Base-by-base conservation (phyloP, 2,888 invertebrate genomes). In the Dasysyrphus albostriatus region DNA sequence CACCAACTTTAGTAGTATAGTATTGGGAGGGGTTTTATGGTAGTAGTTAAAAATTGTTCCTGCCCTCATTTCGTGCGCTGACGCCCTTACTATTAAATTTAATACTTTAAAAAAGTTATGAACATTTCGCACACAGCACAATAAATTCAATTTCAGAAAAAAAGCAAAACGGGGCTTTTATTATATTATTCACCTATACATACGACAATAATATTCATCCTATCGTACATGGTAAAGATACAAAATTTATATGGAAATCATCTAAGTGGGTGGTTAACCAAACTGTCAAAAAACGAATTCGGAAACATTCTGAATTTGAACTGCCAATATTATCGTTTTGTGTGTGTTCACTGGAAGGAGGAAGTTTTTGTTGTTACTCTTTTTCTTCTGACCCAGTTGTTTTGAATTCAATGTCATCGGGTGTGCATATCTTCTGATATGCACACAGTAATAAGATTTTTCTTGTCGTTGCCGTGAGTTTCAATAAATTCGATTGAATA, bases 401-500 rank as follows among this genome's bases (percentile, higher is more conserved):
- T 49, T 5, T 49, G 74, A 75, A 16, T 75, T 51, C 74, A 61
- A 47, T 51, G 61, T 51, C 63, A 54, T 67, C 65, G 49, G 65
- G 34, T 67, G 47, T 67, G 65, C 49, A 67, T 19, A 67, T 49
- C n/a, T 49, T 19, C 9, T 5, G 19, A 61, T 37, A 63, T 74
- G 63, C 74, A 39, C 51, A 32, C 29, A 51, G 32, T 42, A 74
- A 74, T 54, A 49, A 37, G 59, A 61, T 49, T 74, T 44, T 37
- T 49, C 42, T 49, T 24, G 73, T 47, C 19, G 19, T 12, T n/a
- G n/a, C n/a, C 37, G 37, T 74, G 49, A 49, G 49, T 34, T 49
- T 44, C 32, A 37, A 74, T 61, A 49, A 74, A 74, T 74, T 74
- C 59, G 24, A 61, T 61, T 74, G 59, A 74, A 74, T 49, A 59